phyloP scores from a whole-genome alignment of 2,797 vertebrate genomes.

The Amblyraja radiata region DNA sequence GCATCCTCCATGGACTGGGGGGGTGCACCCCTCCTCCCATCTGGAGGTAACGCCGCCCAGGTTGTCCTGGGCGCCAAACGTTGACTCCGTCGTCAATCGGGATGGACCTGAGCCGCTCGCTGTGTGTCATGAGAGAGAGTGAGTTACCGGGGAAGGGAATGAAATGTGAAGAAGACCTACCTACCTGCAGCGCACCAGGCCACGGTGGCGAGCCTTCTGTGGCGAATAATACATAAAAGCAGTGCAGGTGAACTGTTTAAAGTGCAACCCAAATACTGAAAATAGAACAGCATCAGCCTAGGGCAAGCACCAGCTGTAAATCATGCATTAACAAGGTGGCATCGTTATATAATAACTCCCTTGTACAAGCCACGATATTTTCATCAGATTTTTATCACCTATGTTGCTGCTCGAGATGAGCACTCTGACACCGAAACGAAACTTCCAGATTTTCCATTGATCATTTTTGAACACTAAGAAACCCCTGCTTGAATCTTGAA shows the following conservation, averaged over 20 bases:
- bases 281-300: slow-evolving; percentile 20
- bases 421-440: neutral
- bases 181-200: neutral
- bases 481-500: no score
- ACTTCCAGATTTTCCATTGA: neutral
- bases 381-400: neutral
- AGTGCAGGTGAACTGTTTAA: neutral
- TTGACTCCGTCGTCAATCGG: no score
- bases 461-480: neutral
- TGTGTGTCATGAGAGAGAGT: neutral
- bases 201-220: neutral
- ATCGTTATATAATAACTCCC: neutral
- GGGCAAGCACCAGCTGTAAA: neutral
- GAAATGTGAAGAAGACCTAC: neutral
- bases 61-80: neutral
- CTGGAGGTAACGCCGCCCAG: neutral
- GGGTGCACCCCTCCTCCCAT: no score
- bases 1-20: neutral
- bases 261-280: slow-evolving; percentile 25
- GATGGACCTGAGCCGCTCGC: neutral
- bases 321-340: slow-evolving; percentile 26
- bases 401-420: neutral
- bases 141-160: no score
- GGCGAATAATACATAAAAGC: slow-evolving; percentile 13
- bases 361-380: neutral